Percentiles rank a stretch among this genome's conserved stretches.
phyloP scores from a whole-genome alignment of 2,797 vertebrate genomes.

The Phylloscopus collybita region DNA sequence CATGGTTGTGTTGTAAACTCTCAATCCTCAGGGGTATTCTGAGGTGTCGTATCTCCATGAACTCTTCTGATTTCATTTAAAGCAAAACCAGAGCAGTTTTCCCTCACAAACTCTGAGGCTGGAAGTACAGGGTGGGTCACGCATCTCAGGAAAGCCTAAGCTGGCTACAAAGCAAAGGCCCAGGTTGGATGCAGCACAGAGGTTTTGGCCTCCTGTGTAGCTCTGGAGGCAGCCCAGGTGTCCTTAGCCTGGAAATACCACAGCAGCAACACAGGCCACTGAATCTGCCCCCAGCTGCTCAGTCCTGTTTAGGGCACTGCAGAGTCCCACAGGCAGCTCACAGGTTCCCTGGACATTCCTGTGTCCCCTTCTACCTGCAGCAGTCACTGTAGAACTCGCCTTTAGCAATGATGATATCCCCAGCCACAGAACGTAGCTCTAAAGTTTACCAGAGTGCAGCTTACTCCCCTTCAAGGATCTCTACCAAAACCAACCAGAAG shows the following conservation, averaged over 20 bases:
- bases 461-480: not conserved
- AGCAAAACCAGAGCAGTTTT: not conserved
- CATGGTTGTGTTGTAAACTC: rapidly evolving
- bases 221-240: not conserved
- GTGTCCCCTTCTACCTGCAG: not conserved
- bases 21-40: not conserved
- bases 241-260: not conserved
- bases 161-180: not conserved
- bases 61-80: not conserved
- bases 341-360: not conserved
- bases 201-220: not conserved
- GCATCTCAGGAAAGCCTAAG: not conserved
- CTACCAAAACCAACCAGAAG: not conserved
- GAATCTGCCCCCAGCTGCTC: not conserved
- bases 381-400: not conserved
- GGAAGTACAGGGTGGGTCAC: not conserved
- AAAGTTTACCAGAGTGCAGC: not conserved
- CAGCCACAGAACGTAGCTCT: not conserved
- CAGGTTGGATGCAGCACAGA: not conserved
- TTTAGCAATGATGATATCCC: not conserved
- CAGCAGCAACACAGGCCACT: not conserved
- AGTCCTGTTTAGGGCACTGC: not conserved
- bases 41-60: not conserved
- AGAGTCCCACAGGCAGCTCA: not conserved
- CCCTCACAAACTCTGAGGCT: not conserved